Conservation (phyloP, 2,888 invertebrate genomes). For the Taphrorychus bicolor region DNA sequence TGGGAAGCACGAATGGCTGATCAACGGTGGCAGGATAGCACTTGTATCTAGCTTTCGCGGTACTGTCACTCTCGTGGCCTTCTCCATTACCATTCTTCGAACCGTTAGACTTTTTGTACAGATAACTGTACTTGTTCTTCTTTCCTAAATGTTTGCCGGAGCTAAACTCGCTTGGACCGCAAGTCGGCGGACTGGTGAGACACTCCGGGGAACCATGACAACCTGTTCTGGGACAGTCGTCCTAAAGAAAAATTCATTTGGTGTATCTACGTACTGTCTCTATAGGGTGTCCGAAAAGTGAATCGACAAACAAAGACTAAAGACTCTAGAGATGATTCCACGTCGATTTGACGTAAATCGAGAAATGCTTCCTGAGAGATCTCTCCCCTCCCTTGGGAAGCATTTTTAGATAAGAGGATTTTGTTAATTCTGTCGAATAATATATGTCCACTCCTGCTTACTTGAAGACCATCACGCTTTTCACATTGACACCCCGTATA, state of each 20-base stretch:
- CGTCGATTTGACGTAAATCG: no score
- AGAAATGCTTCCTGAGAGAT: no score
- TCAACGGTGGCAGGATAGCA: slow-evolving; percentile 47
- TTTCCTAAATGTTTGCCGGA: slow-evolving; percentile 40
- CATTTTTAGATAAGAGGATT: neutral
- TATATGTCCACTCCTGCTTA: no score
- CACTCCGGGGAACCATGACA: slow-evolving; percentile 63
- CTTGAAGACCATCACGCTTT: slow-evolving; percentile 66
- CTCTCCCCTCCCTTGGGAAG: no score
- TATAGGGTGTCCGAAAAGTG: neutral
- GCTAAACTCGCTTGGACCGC: slow-evolving; percentile 58
- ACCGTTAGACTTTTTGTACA: slow-evolving; percentile 5
- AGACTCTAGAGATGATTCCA: no score
- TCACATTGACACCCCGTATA: slow-evolving; percentile 67
- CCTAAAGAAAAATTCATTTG: slow-evolving; percentile 58
- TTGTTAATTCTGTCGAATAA: neutral
- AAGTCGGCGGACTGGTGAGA: slow-evolving; percentile 60
- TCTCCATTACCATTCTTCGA: slow-evolving; percentile 1
- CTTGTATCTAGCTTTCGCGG: slow-evolving; percentile 40
- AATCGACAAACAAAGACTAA: no score
- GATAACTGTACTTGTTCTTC: slow-evolving; percentile 16
- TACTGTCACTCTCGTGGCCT: neutral
- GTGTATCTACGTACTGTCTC: neutral
- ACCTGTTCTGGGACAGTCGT: slow-evolving; percentile 62
- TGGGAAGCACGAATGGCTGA: no score